A percentile compares a stretch with the other conserved stretches of the same genome.
These are phyloP conservation scores for Stegodyphus mimosarum DNA, from an alignment of 1,140 invertebrate species.

Conservation along the genomic window DNA sequence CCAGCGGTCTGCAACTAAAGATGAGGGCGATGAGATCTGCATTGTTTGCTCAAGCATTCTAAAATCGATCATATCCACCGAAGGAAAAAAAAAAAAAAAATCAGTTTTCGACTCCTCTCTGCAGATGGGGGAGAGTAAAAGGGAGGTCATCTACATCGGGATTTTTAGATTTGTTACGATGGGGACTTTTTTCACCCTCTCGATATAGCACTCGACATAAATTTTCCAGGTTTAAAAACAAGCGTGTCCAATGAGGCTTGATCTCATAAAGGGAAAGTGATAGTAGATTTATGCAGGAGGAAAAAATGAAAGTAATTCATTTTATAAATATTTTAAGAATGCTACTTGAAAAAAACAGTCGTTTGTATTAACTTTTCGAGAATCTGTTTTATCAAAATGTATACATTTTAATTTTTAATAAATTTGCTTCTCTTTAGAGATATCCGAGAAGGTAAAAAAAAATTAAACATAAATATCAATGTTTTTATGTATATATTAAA, in stretches of 20 bases:
- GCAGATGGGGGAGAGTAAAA: not conserved
- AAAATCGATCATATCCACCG: constrained; percentile 49
- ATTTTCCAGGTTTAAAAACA: constrained; percentile 47
- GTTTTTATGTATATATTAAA: no score
- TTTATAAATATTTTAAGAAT: no score
- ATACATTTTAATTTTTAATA: no score
- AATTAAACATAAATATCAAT: no score
- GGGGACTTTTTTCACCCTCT: constrained; percentile 12
- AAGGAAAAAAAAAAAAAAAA: constrained; percentile 10
- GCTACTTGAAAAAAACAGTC: no score
- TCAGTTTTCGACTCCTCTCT: constrained; percentile 36
- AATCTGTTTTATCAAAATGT: no score
- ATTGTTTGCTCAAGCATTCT: constrained; percentile 49
- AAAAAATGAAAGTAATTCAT: no score
- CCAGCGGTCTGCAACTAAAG: constrained; percentile 42
- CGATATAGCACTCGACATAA: constrained; percentile 24
- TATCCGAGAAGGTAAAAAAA: no score
- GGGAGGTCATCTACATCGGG: constrained; percentile 41
- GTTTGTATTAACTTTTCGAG: no score
- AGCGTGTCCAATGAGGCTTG: constrained; percentile 53
- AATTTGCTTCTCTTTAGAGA: no score
- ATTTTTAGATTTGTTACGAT: constrained; percentile 50
- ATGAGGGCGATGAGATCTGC: constrained; percentile 4
- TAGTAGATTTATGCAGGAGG: not conserved
- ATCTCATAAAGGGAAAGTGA: constrained; percentile 40